A percentile compares a stretch with the other conserved stretches of the same genome.
Evolutionary conservation across 2,888 invertebrate species (phyloP).

Genomic region (Tubulanus polymorphus): DNA sequence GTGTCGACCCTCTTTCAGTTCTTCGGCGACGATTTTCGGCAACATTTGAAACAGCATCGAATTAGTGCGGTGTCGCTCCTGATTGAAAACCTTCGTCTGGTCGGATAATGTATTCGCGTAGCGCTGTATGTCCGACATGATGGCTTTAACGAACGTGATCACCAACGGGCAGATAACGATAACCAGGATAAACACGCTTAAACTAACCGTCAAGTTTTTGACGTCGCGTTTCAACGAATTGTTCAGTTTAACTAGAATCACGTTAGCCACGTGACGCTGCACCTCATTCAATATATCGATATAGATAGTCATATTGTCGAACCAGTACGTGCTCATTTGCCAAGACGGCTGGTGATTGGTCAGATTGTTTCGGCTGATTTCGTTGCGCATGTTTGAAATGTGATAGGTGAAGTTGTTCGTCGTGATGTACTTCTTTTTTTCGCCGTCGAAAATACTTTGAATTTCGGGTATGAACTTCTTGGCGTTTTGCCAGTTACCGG

Average conservation of each 20-base stretch:
- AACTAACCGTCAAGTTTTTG: conserved; percentile 5
- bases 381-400: neutral
- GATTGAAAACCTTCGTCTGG: conserved; percentile 21
- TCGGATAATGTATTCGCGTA: conserved; percentile 17
- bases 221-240: neutral
- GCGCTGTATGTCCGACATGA: conserved; percentile 11
- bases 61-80: conserved; percentile 25
- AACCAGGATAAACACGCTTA: conserved; percentile 16
- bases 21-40: conserved; percentile 23
- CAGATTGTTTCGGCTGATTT: conserved; percentile 3
- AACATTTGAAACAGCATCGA: conserved; percentile 25
- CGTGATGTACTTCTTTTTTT: neutral
- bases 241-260: neutral
- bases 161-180: conserved; percentile 21
- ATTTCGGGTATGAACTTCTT: neutral
- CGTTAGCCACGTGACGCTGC: neutral
- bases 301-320: conserved; percentile 13
- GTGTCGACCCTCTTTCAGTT: conserved; percentile 19
- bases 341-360: neutral
- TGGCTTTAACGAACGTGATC: conserved; percentile 19
- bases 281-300: conserved; percentile 20
- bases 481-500: neutral
- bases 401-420: neutral
- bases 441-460: neutral
- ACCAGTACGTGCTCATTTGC: conserved; percentile 2